These are phyloP conservation scores for Acleris literana DNA, from an alignment of 2,888 invertebrate species.

Conservation along the genomic window DNA sequence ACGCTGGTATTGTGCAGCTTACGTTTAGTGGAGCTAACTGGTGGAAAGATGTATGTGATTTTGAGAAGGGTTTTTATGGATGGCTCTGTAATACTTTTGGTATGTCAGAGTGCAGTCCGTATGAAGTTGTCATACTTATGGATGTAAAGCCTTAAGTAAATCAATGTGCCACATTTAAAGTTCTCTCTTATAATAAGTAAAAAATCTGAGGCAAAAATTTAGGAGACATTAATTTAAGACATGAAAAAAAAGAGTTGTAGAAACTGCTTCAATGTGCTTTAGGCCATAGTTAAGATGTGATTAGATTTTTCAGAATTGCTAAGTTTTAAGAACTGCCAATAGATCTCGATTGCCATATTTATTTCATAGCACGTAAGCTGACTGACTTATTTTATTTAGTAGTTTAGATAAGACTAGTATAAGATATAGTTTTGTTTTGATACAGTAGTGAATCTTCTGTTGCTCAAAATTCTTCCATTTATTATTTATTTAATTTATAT, in stretches of 20 bases:
- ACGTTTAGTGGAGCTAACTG: constrained; percentile 87
- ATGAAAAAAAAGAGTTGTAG: no score
- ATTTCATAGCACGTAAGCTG: constrained; percentile 32
- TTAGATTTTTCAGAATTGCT: constrained; percentile 1
- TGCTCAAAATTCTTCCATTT: constrained; percentile 52
- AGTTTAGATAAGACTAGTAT: constrained; percentile 7
- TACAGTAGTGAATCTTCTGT: constrained; percentile 40
- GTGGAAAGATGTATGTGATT: constrained; percentile 88
- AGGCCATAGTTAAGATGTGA: background rate
- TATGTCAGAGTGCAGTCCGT: constrained; percentile 89
- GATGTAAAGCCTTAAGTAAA: constrained; percentile 75
- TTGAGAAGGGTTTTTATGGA: constrained; percentile 91
- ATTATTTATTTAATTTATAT: constrained; percentile 27
- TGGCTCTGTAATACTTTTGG: constrained; percentile 88
- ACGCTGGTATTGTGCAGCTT: constrained; percentile 87
- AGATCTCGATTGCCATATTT: constrained; percentile 20
- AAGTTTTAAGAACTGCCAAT: constrained; percentile 14
- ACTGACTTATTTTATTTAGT: constrained; percentile 38
- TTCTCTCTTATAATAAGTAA: no score
- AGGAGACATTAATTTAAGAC: no score
- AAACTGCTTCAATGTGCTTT: no score
- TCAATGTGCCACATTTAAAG: background rate
- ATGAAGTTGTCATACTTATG: constrained; percentile 87
- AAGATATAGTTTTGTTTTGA: background rate
- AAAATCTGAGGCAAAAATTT: no score